Evolutionary conservation across 1,140 invertebrate species (phyloP).

Genomic region (Ericerus pela): DNA sequence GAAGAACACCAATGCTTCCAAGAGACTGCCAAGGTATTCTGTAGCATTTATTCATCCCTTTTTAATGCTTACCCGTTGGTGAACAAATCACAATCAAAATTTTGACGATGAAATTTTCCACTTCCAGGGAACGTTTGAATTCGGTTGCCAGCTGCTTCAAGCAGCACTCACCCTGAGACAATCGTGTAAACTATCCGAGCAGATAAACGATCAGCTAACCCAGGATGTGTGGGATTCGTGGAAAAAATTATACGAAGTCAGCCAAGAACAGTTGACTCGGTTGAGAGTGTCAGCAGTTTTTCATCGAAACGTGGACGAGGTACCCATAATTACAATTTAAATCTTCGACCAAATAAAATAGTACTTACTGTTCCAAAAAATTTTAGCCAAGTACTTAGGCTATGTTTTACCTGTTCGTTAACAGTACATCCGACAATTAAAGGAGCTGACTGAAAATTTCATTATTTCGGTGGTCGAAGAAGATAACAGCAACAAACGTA

Average conservation of each 20-base stretch:
- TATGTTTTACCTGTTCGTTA: conserved; percentile 13
- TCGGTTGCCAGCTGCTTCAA: conserved; percentile 57
- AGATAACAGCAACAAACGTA: conserved; percentile 17
- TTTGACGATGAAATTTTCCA: not conserved
- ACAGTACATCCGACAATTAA: conserved; percentile 41
- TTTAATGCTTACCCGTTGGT: not conserved
- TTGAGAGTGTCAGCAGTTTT: conserved; percentile 60
- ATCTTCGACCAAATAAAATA: not conserved
- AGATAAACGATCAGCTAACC: conserved; percentile 38
- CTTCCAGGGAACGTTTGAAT: conserved; percentile 56
- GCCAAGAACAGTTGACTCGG: conserved; percentile 60
- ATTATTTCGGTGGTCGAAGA: conserved; percentile 29
- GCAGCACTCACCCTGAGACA: conserved; percentile 55
- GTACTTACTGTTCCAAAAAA: not conserved
- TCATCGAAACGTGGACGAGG: conserved; percentile 54
- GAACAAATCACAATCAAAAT: not conserved
- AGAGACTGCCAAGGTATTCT: conserved; percentile 51
- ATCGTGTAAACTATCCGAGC: conserved; percentile 49
- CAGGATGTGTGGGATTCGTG: conserved; percentile 46
- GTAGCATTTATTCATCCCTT: not conserved
- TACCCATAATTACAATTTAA: conserved; percentile 19
- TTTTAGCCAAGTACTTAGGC: not conserved
- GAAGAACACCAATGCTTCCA: conserved; percentile 59
- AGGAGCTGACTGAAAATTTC: conserved; percentile 37
- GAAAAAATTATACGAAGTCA: conserved; percentile 50